phyloP scores from a whole-genome alignment of 1,140 invertebrate genomes.

The Pseudobourletiella spinata region DNA sequence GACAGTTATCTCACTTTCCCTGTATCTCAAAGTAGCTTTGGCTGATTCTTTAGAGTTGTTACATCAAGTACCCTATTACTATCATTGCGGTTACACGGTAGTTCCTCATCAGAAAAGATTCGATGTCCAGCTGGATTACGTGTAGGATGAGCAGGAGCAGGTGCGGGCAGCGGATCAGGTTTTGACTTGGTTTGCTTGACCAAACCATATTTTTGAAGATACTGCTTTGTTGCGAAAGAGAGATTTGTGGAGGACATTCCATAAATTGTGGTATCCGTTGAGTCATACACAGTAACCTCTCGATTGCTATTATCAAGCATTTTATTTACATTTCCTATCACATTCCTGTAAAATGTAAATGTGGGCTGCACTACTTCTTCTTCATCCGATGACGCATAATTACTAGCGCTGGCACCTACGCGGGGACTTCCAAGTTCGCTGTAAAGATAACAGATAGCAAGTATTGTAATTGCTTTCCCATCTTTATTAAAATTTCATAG shows the following conservation, averaged over 20 bases:
- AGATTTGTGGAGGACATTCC: constrained; percentile 30
- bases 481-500: background rate
- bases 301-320: constrained; percentile 11
- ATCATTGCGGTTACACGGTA: background rate
- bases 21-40: constrained; percentile 28
- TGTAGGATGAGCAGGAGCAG: no score
- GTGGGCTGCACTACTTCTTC: constrained; percentile 23
- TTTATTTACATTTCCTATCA: constrained; percentile 30
- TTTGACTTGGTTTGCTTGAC: constrained; percentile 1
- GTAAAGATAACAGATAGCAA: constrained; percentile 2
- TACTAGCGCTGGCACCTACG: constrained; percentile 29
- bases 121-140: background rate
- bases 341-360: constrained; percentile 26
- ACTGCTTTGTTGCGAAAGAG: constrained; percentile 32
- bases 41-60: constrained; percentile 26
- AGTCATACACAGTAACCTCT: constrained; percentile 3
- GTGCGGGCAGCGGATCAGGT: background rate
- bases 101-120: background rate
- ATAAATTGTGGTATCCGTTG: constrained; percentile 33
- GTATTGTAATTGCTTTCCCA: background rate
- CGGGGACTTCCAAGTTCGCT: constrained; percentile 2
- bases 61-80: constrained; percentile 25
- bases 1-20: no score
- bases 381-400: constrained; percentile 19
- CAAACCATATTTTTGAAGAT: constrained; percentile 31